phyloP scores from a whole-genome alignment of 2,797 vertebrate species.

The Acrocephalus scirpaceus region DNA sequence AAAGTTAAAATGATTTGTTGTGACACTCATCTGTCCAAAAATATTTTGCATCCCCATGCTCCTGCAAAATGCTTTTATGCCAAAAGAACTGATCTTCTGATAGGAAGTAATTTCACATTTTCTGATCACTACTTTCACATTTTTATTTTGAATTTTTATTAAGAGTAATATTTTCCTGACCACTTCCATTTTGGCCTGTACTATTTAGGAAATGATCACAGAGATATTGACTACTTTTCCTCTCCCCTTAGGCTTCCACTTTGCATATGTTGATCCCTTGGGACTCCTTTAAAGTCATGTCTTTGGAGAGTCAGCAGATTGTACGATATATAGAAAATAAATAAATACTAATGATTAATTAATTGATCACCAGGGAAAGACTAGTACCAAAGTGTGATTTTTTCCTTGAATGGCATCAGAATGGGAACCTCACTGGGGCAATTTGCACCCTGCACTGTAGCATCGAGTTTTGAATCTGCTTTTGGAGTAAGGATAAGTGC shows the following conservation, averaged over 20 bases:
- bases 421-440: not conserved
- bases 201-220: not conserved
- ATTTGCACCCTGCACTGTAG: not conserved
- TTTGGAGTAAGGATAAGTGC: not conserved
- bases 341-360: slow-evolving; percentile 20
- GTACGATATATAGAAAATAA: not conserved
- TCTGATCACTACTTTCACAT: not conserved
- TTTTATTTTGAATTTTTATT: not conserved
- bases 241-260: not conserved
- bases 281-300: not conserved
- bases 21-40: slow-evolving; percentile 37
- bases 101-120: not conserved
- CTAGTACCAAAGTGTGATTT: not conserved
- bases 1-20: slow-evolving; percentile 45
- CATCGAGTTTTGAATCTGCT: not conserved
- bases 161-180: not conserved
- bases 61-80: not conserved
- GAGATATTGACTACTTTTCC: not conserved
- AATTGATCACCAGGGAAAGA: slow-evolving; percentile 1
- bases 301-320: slow-evolving; percentile 1
- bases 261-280: not conserved
- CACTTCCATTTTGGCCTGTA: not conserved
- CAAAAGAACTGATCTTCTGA: not conserved
- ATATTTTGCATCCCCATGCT: not conserved
- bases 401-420: not conserved